These are phyloP conservation scores for Eupithecia exiguata DNA, from an alignment of 2,888 invertebrate genomes.

Conservation along the genomic window DNA sequence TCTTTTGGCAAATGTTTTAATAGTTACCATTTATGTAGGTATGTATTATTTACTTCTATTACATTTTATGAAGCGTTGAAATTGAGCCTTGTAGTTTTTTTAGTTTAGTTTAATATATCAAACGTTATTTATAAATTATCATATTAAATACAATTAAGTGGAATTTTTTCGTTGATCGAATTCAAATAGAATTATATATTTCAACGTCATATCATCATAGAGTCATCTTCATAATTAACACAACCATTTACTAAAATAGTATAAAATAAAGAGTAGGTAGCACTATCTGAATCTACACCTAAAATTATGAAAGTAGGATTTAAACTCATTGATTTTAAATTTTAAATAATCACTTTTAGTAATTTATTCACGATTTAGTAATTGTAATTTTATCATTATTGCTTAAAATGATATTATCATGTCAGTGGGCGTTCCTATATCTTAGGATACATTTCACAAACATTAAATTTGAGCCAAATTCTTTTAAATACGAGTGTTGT, in stretches of 20 bases:
- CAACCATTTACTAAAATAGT: conserved; percentile 30
- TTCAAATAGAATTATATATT: not conserved
- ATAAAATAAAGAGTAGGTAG: conserved; percentile 37
- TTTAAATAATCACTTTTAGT: conserved; percentile 45
- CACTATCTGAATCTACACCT: conserved; percentile 51
- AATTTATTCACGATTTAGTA: conserved; percentile 49
- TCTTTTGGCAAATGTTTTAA: not conserved
- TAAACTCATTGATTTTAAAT: conserved; percentile 12
- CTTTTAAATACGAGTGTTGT: conserved; percentile 46
- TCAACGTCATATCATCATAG: not conserved
- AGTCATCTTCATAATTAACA: conserved; percentile 15
- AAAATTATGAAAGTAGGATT: conserved; percentile 38
- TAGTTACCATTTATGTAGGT: not conserved
- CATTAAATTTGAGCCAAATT: conserved; percentile 68
- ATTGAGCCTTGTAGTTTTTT: conserved; percentile 5
- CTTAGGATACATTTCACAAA: conserved; percentile 64
- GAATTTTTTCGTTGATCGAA: not conserved
- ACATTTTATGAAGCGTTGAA: not conserved
- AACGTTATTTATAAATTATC: not conserved
- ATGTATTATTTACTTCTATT: not conserved
- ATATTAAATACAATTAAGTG: not conserved
- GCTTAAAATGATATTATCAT: conserved; percentile 73
- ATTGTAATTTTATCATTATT: conserved; percentile 66
- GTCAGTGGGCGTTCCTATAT: conserved; percentile 65
- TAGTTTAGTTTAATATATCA: not conserved